Percentiles rank a stretch among this genome's conserved stretches.
Conservation (phyloP, 2,888 invertebrate species). For the Bugula neritina region DNA sequence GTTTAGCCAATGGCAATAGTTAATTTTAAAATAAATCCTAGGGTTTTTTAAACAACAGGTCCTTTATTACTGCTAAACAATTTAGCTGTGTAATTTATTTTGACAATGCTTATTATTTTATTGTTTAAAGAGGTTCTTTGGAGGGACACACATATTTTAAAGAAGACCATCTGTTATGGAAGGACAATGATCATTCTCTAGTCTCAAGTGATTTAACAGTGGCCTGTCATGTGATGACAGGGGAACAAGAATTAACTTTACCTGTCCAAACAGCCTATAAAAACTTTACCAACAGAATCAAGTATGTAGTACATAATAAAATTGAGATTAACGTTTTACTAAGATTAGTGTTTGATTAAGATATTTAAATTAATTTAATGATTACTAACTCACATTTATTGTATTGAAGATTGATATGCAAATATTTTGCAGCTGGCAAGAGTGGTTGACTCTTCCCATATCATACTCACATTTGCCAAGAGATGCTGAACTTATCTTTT, state of each 20-base stretch:
- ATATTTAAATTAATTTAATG: too few species aligned
- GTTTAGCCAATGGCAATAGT: too few species aligned
- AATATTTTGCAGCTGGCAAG: constrained; percentile 96
- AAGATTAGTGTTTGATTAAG: too few species aligned
- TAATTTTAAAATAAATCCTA: too few species aligned
- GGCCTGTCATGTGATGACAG: constrained; percentile 74
- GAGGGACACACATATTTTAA: constrained; percentile 74
- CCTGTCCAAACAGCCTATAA: constrained; percentile 87
- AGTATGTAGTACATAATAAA: constrained; percentile 63
- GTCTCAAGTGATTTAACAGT: constrained; percentile 82
- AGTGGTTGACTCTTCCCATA: constrained; percentile 87
- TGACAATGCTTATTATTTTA: too few species aligned
- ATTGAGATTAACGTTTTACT: too few species aligned
- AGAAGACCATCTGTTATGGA: constrained; percentile 80
- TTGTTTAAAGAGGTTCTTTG: constrained; percentile 69
- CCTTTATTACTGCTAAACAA: too few species aligned
- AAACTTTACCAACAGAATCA: constrained; percentile 84
- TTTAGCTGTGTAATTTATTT: too few species aligned
- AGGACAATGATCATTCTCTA: constrained; percentile 79
- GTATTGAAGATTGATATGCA: too few species aligned
- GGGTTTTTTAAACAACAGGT: too few species aligned
- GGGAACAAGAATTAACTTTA: constrained; percentile 73
- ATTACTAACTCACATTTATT: too few species aligned
- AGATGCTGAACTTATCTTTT: constrained; percentile 76
- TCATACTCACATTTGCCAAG: constrained; percentile 85